Evolutionary conservation across 2,888 invertebrate species (phyloP).

Genomic region (Lasioglossum zephyrum): DNA sequence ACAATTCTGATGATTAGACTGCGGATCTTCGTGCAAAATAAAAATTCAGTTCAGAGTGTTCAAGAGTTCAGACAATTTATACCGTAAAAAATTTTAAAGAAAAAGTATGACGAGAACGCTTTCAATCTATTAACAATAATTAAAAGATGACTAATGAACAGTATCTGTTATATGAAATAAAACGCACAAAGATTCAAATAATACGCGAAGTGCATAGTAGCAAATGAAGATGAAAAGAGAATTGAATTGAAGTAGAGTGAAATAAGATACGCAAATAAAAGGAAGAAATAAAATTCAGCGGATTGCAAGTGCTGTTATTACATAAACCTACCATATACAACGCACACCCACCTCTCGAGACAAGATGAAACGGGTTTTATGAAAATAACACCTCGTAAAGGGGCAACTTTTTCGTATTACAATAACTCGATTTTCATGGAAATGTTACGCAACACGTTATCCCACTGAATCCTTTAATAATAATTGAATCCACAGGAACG

Average conservation of each 20-base stretch:
- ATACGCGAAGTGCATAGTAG: neutral
- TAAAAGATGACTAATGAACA: neutral
- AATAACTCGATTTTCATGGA: neutral
- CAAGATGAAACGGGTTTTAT: neutral
- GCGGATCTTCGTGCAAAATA: too few species aligned
- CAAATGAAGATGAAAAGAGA: neutral
- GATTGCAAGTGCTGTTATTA: neutral
- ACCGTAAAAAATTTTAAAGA: neutral
- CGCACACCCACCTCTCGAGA: neutral
- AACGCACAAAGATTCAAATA: neutral
- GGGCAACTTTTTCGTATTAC: neutral
- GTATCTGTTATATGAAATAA: neutral
- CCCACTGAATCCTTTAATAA: neutral
- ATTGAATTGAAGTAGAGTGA: neutral
- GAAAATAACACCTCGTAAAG: neutral
- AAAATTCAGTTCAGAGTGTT: too few species aligned
- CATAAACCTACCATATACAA: neutral
- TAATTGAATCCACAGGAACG: neutral
- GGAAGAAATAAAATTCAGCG: neutral
- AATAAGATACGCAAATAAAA: neutral
- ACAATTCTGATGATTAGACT: too few species aligned
- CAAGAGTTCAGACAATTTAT: too few species aligned
- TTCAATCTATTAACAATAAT: neutral
- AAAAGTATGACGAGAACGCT: neutral
- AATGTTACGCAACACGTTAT: neutral